Base-by-base conservation (phyloP, 2,888 invertebrate species). In the Merodon equestris region DNA sequence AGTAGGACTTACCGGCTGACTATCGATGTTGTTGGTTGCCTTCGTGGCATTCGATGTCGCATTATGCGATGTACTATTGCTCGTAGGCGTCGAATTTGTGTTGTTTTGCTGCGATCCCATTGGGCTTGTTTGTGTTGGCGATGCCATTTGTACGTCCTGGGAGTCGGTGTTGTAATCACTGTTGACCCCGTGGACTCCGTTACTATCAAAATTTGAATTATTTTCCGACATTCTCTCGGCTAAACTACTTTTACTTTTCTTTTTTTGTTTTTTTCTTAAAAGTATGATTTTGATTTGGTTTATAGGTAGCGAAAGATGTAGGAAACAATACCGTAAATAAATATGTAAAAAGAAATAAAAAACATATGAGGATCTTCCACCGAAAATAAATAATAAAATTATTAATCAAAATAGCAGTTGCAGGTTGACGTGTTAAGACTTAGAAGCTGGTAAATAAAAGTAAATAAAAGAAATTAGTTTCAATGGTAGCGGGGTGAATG, bases 131-230 rank as follows among this genome's bases (percentile, higher is more conserved):
- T 88, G 88, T 54, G 88, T 86, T 34, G 89, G 88, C 72, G 89
- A 88, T 60, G 88, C 88, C 88, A 89, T 89, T 66, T 68, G 73
- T 53, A 84, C 84, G 61, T 87, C 85, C 63, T 85, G 85, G 27
- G 85, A 84, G 82, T 84, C 85, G 64, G 51, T 47, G 81, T 83
- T 84, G 53, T 58, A 68, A n/a, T 77, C 73, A 51, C 63, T 57
- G 57, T 76, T 81, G 51, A 83, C 82, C 74, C 85, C 84, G 67
- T 67, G 75, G 12, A 75, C 67, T 67, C 82, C 82, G 86, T 85
- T 88, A 84, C 87, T 88, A 85, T 87, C 87, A 67, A 87, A 86
- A 86, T 84, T 86, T 82, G 85, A 85, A 87, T 88, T 88, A 83
- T 87, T 84, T 85, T 86, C 86, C 84, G 87, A 88, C 87, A 88